Base-by-base conservation (phyloP, 2,888 invertebrate genomes). In the Tridacna gigas region DNA sequence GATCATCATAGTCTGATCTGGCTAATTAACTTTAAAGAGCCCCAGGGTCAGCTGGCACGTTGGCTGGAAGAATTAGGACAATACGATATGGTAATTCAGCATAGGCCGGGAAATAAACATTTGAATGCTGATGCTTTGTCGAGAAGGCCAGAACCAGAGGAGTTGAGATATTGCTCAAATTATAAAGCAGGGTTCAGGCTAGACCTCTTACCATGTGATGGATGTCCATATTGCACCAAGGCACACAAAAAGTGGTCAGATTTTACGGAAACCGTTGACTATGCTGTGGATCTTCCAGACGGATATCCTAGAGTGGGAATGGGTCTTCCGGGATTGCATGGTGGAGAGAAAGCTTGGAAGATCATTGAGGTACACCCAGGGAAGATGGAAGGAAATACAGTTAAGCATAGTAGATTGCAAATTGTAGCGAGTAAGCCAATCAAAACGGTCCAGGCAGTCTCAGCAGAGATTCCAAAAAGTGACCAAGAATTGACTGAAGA, bases 41-140 rank as follows among this genome's bases (percentile, higher is more conserved):
- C 80, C 0, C 60, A 82, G 20, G 84, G 85, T 18, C 86, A 89
- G 28, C 26, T 89, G 12, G 86, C 89, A 0, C 51, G 88, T 22
- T 89, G 89, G 89, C 22, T 88, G 20, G 87, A 89, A 45, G 88
- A 88, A 61, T 51, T 90, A 3, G 65, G 75, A 13, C 87, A 88
- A 60, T 89, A 85, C 67, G 63, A 88, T 25, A 78, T 89, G 83
- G 22, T 26, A 7, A 75, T 89, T 0, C 47, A 82, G 47, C 84
- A 86, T 78, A 60, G 86, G 18, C 25, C 74, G 61, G 83, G 84
- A 2, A 51, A 48, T 2, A 48, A 81, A 15, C 74, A 81, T 65
- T 51, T 28, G 3, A 81, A 81, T 73, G 81, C 77, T 13, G 77
- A 81, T 45, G 77, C 73, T 15, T 15, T 81, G 15, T 77, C 77